Evolutionary conservation across 2,888 invertebrate species (phyloP).

Genomic region (Himalopsyche anomala): DNA sequence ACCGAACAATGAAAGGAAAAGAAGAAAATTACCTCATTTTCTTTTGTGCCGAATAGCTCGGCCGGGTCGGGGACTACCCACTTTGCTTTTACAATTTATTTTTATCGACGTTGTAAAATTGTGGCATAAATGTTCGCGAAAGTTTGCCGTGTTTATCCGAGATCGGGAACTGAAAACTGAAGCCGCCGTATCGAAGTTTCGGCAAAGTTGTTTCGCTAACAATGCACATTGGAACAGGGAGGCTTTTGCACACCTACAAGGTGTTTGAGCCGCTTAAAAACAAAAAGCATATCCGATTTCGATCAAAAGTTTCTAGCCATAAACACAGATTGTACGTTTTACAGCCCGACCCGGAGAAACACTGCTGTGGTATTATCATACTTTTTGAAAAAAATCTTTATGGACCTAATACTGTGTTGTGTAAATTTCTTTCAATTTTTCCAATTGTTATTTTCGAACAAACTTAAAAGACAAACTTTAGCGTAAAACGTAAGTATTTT

Average conservation of each 20-base stretch:
- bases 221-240: slow-evolving; percentile 59
- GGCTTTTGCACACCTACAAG: slow-evolving; percentile 46
- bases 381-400: not conserved
- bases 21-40: slow-evolving; percentile 64
- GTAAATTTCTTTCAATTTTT: too few species aligned
- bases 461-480: too few species aligned
- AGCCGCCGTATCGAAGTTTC: slow-evolving; percentile 53
- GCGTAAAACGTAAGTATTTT: too few species aligned
- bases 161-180: slow-evolving; percentile 46
- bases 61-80: slow-evolving; percentile 53
- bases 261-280: slow-evolving; percentile 49
- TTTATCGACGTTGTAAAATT: slow-evolving; percentile 65
- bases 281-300: slow-evolving; percentile 61
- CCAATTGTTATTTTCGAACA: too few species aligned
- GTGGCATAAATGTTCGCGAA: slow-evolving; percentile 62
- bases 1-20: slow-evolving; percentile 63
- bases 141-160: slow-evolving; percentile 51
- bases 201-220: slow-evolving; percentile 61
- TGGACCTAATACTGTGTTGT: not conserved
- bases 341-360: slow-evolving; percentile 42
- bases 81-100: slow-evolving; percentile 61
- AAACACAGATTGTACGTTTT: slow-evolving; percentile 62
- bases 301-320: slow-evolving; percentile 63
- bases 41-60: slow-evolving; percentile 58
- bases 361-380: not conserved